phyloP scores from a whole-genome alignment of 2,113 vertebrate species.

The Scolopax mira region DNA sequence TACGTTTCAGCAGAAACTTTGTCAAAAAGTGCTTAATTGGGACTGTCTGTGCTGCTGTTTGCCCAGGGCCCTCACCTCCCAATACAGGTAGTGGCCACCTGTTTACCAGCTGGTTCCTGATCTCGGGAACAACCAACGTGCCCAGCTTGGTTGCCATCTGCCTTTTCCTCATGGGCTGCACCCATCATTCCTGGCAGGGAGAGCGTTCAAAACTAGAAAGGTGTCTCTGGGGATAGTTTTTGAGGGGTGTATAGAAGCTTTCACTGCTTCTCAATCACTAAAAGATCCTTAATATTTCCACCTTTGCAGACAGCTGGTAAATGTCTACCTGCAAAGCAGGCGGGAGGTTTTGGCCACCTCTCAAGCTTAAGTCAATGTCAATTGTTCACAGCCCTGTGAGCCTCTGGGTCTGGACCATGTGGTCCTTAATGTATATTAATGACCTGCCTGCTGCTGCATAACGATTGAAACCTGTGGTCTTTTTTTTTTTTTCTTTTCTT shows the following conservation, averaged over 20 bases:
- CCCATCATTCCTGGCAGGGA: neutral
- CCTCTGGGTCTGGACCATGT: neutral
- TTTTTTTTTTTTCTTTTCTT: neutral
- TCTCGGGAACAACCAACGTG: neutral
- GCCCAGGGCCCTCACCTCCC: neutral
- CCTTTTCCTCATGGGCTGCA: neutral
- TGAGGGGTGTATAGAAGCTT: neutral
- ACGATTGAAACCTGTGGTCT: neutral
- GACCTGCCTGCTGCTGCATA: neutral
- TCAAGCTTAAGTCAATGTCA: neutral
- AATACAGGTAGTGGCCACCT: neutral
- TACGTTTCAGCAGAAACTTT: neutral
- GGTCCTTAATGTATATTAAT: conserved; percentile 41
- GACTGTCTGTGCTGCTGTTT: neutral
- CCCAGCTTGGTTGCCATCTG: neutral
- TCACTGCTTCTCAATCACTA: neutral
- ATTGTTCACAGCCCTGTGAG: neutral
- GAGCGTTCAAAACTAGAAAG: neutral
- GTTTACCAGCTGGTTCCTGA: neutral
- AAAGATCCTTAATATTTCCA: neutral
- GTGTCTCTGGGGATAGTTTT: neutral
- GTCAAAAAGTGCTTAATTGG: neutral
- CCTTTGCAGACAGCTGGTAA: neutral
- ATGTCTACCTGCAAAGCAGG: neutral
- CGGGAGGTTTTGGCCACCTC: neutral